A percentile compares a stretch with the other conserved stretches of the same genome.
Evolutionary conservation across 2,113 vertebrate species (phyloP).

Genomic region (Puffinus mauretanicus): DNA sequence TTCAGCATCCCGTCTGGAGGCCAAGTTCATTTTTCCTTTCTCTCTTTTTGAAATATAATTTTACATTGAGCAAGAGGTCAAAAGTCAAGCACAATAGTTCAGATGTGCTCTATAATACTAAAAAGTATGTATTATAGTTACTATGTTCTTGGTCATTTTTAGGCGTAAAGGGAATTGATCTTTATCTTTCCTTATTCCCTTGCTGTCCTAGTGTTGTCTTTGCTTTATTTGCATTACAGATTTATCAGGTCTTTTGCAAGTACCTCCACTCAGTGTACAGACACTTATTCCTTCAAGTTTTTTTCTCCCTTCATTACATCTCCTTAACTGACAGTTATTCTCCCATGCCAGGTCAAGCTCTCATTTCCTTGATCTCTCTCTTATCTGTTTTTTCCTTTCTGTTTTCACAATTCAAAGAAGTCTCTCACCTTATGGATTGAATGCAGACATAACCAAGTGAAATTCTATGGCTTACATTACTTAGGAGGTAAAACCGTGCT

Average conservation of each 20-base stretch:
- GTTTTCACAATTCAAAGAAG: neutral
- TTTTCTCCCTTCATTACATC: neutral
- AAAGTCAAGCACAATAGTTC: neutral
- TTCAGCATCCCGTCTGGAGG: neutral
- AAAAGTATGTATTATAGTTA: neutral
- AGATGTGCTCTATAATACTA: neutral
- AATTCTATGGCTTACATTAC: neutral
- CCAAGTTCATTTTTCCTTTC: neutral
- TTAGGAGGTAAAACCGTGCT: neutral
- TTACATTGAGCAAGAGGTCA: neutral
- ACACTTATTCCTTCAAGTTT: neutral
- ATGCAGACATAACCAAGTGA: neutral
- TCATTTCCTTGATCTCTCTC: neutral
- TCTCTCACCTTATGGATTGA: neutral
- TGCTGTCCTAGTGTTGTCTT: neutral
- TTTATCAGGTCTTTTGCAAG: neutral
- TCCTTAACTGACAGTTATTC: neutral
- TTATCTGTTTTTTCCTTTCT: neutral
- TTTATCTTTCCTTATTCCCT: neutral
- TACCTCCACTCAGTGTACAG: neutral
- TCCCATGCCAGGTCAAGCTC: neutral
- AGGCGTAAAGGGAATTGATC: neutral
- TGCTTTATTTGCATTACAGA: neutral
- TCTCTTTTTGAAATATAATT: neutral
- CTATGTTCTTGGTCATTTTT: neutral